phyloP scores from a whole-genome alignment of 2,888 invertebrate genomes.

The Dasysyrphus tricinctus region DNA sequence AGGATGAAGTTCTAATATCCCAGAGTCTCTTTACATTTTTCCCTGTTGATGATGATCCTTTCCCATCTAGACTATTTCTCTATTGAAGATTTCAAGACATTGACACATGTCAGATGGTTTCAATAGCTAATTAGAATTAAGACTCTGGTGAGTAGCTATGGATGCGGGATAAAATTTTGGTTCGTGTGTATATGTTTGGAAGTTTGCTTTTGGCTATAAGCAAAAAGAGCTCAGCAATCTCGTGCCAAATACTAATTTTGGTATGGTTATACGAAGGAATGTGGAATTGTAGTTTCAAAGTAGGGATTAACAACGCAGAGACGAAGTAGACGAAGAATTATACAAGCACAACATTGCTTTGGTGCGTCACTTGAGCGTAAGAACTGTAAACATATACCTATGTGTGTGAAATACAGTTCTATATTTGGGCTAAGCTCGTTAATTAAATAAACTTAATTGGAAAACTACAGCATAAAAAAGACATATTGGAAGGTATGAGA shows the following conservation, averaged over 20 bases:
- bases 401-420: background rate
- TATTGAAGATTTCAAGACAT: conserved; percentile 25
- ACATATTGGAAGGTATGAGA: background rate
- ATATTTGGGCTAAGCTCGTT: conserved; percentile 29
- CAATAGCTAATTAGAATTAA: conserved; percentile 72
- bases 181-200: too few relatives aligned
- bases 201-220: conserved; percentile 19
- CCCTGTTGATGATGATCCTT: too few relatives aligned
- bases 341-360: conserved; percentile 17
- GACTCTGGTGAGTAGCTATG: conserved; percentile 51
- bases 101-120: conserved; percentile 73
- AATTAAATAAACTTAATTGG: conserved; percentile 49
- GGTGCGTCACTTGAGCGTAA: conserved; percentile 9
- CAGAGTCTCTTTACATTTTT: conserved; percentile 40
- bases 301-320: conserved; percentile 42
- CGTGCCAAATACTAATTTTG: conserved; percentile 48
- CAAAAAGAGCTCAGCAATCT: conserved; percentile 14
- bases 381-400: background rate
- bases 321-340: background rate
- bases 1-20: conserved; percentile 61
- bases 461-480: conserved; percentile 27
- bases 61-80: background rate
- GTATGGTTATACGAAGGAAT: conserved; percentile 39
- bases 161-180: conserved; percentile 50
- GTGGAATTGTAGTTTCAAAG: conserved; percentile 44